phyloP scores from a whole-genome alignment of 1,140 invertebrate genomes.

The Drosophila murphyi region DNA sequence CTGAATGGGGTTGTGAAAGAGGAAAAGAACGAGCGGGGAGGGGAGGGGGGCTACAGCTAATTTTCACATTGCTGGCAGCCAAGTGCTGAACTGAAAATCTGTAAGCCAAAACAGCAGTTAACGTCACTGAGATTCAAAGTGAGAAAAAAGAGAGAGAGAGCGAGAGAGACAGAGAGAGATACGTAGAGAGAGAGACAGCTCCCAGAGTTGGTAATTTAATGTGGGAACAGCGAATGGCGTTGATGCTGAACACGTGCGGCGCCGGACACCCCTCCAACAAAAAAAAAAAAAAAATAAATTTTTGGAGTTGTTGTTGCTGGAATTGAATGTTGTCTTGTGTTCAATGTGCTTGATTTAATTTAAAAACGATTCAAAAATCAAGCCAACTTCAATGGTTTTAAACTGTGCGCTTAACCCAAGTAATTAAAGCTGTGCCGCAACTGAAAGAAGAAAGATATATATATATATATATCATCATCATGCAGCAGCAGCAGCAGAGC shows the following conservation, averaged over 20 bases:
- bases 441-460: slow-evolving; percentile 30
- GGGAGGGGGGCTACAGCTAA: slow-evolving; percentile 26
- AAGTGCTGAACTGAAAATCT: slow-evolving; percentile 45
- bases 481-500: not conserved
- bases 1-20: not conserved
- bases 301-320: slow-evolving; percentile 9
- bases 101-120: slow-evolving; percentile 46
- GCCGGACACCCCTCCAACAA: slow-evolving; percentile 14
- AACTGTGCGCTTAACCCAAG: slow-evolving; percentile 77
- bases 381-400: slow-evolving; percentile 72
- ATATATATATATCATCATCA: not conserved
- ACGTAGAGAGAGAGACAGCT: slow-evolving; percentile 13
- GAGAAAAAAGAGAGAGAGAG: not conserved
- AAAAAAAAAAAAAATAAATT: not conserved
- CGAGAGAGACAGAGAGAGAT: not conserved
- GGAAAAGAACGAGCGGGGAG: not conserved
- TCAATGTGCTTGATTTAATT: slow-evolving; percentile 74
- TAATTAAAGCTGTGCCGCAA: slow-evolving; percentile 68
- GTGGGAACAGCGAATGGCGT: slow-evolving; percentile 60
- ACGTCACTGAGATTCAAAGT: slow-evolving; percentile 34
- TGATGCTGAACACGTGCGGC: slow-evolving; percentile 62
- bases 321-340: not conserved
- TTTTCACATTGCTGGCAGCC: slow-evolving; percentile 35
- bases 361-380: slow-evolving; percentile 81
- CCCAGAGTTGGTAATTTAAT: slow-evolving; percentile 67